These are phyloP conservation scores for Epinotia ramella DNA, from an alignment of 2,888 invertebrate species.

Conservation along the genomic window DNA sequence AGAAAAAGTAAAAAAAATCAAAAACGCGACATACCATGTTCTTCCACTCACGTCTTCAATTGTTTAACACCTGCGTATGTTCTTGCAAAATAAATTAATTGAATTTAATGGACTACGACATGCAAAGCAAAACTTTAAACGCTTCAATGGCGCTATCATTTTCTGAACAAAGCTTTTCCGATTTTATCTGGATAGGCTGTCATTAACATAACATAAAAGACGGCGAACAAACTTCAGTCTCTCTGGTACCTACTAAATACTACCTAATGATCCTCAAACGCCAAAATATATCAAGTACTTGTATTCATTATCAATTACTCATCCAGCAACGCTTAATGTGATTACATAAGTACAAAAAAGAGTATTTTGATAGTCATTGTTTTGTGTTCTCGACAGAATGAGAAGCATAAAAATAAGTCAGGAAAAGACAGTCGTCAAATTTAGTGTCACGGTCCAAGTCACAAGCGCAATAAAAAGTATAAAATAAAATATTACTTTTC, in stretches of 20 bases:
- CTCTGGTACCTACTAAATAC: neutral
- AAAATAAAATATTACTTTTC: neutral
- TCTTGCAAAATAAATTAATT: too few species aligned
- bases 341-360: neutral
- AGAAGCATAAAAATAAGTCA: neutral
- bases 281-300: neutral
- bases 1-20: too few species aligned
- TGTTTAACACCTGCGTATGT: too few species aligned
- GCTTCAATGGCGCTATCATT: too few species aligned
- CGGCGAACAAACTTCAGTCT: neutral
- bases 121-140: too few species aligned
- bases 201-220: neutral
- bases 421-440: conserved; percentile 23
- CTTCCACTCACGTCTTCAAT: too few species aligned
- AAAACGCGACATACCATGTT: too few species aligned
- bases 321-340: neutral
- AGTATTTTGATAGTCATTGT: neutral
- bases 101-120: too few species aligned
- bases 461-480: neutral
- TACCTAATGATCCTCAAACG: neutral
- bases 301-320: neutral
- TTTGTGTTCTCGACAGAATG: conserved; percentile 3
- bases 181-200: too few species aligned
- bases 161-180: too few species aligned
- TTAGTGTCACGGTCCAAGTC: neutral